phyloP scores from a whole-genome alignment of 2,888 invertebrate genomes.

The Podotricha telesiphe region DNA sequence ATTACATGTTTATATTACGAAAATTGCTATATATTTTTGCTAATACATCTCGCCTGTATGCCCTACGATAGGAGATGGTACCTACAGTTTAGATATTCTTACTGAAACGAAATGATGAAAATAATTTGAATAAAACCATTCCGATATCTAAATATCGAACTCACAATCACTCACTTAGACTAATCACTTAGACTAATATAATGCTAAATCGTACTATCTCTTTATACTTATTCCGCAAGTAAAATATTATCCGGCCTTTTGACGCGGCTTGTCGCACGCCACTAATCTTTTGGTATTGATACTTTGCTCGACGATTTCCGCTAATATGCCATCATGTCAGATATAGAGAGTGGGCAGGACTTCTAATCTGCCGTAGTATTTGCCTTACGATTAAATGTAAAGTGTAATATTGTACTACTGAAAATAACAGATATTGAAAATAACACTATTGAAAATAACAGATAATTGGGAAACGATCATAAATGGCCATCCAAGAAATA shows the following conservation, averaged over 20 bases:
- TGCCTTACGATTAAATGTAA: neutral
- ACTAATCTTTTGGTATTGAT: constrained; percentile 77
- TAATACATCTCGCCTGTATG: too few relatives aligned
- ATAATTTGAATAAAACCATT: too few relatives aligned
- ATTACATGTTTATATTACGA: too few relatives aligned
- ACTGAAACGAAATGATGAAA: too few relatives aligned
- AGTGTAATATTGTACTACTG: neutral
- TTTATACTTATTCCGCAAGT: constrained; percentile 18
- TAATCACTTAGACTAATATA: neutral
- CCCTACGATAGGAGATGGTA: too few relatives aligned
- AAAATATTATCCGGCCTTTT: constrained; percentile 62
- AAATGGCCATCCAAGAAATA: too few relatives aligned
- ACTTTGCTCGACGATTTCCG: constrained; percentile 49
- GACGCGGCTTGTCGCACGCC: constrained; percentile 53
- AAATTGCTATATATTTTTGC: too few relatives aligned
- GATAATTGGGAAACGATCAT: too few relatives aligned
- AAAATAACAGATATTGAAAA: too few relatives aligned
- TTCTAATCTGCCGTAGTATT: neutral
- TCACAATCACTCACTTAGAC: neutral
- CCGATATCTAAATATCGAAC: too few relatives aligned
- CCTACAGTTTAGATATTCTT: too few relatives aligned
- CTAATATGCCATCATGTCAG: constrained; percentile 11
- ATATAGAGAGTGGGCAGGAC: neutral
- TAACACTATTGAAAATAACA: too few relatives aligned
- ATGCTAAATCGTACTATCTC: constrained; percentile 32